A percentile compares a stretch with the other conserved stretches of the same genome.
These are phyloP conservation scores for Sclerodermus sp. DNA, from an alignment of 2,888 invertebrate species.

Conservation along the genomic window DNA sequence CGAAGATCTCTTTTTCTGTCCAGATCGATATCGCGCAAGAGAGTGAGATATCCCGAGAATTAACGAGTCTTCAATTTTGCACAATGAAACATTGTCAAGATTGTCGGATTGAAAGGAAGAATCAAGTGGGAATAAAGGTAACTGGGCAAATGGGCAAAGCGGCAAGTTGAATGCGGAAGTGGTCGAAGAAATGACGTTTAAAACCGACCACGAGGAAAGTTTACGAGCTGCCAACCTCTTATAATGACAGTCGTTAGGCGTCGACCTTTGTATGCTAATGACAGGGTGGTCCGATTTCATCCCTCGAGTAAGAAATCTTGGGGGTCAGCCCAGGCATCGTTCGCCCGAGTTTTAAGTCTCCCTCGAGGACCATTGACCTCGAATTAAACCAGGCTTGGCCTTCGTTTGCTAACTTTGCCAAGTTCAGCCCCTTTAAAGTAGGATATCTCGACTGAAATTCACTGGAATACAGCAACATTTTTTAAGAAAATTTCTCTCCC, in stretches of 20 bases:
- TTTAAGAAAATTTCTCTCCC: not conserved
- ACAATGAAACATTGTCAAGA: too few relatives aligned
- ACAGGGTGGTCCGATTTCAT: conserved; percentile 43
- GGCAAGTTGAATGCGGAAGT: conserved; percentile 36
- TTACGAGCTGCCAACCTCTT: conserved; percentile 32
- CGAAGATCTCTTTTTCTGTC: too few relatives aligned
- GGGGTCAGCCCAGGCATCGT: conserved; percentile 35
- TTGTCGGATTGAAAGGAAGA: too few relatives aligned
- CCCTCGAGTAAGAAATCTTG: conserved; percentile 33
- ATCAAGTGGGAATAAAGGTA: not conserved
- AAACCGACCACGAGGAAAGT: conserved; percentile 30
- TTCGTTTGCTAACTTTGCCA: conserved; percentile 7
- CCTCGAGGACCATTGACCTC: conserved; percentile 36
- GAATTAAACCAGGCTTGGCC: conserved; percentile 31
- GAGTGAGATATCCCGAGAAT: too few relatives aligned
- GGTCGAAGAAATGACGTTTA: conserved; percentile 28
- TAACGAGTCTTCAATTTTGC: too few relatives aligned
- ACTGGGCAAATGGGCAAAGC: conserved; percentile 29
- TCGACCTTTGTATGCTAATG: conserved; percentile 42
- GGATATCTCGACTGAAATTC: too few relatives aligned
- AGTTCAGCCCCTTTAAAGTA: too few relatives aligned
- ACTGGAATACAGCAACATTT: too few relatives aligned
- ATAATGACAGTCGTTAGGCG: conserved; percentile 45
- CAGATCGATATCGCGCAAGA: too few relatives aligned
- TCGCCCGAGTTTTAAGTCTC: conserved; percentile 33